Percentiles rank a stretch among this genome's conserved stretches.
These are phyloP conservation scores for Leptopilina clavipes DNA, from an alignment of 1,140 invertebrate genomes.

Conservation along the genomic window DNA sequence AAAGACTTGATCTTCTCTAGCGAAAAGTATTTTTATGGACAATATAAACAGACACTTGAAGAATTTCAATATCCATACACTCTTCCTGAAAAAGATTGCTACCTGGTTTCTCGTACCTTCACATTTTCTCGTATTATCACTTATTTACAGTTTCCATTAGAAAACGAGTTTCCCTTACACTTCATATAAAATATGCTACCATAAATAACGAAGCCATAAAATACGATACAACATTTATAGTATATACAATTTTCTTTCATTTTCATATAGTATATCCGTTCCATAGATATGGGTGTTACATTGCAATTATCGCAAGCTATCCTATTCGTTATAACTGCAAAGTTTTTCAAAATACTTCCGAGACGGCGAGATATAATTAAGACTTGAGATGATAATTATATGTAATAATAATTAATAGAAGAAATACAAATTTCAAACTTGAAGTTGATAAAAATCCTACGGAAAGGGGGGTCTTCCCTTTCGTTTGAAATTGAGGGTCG, in stretches of 20 bases:
- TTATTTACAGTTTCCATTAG: conserved; percentile 20
- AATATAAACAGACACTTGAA: conserved; percentile 4
- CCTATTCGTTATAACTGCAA: too few species aligned
- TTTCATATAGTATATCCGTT: too few species aligned
- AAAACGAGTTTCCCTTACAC: conserved; percentile 15
- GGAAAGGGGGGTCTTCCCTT: too few species aligned
- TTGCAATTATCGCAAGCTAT: too few species aligned
- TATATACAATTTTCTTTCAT: neutral
- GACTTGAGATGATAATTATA: too few species aligned
- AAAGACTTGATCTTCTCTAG: neutral
- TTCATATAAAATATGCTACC: neutral
- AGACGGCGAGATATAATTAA: too few species aligned
- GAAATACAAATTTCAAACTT: too few species aligned
- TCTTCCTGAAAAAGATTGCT: conserved; percentile 16
- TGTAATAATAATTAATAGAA: too few species aligned
- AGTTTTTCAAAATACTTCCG: too few species aligned
- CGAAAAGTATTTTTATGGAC: neutral
- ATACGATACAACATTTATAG: conserved; percentile 8
- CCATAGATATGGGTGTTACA: too few species aligned
- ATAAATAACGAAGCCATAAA: conserved; percentile 5
- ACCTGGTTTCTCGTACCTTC: conserved; percentile 7
- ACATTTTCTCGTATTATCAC: conserved; percentile 16
- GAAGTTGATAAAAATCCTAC: too few species aligned
- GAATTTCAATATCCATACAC: conserved; percentile 9
- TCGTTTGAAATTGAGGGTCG: too few species aligned